A percentile compares a stretch with the other conserved stretches of the same genome.
Conservation (phyloP, 2,113 vertebrate species). For the Nerophis lumbriciformis region DNA sequence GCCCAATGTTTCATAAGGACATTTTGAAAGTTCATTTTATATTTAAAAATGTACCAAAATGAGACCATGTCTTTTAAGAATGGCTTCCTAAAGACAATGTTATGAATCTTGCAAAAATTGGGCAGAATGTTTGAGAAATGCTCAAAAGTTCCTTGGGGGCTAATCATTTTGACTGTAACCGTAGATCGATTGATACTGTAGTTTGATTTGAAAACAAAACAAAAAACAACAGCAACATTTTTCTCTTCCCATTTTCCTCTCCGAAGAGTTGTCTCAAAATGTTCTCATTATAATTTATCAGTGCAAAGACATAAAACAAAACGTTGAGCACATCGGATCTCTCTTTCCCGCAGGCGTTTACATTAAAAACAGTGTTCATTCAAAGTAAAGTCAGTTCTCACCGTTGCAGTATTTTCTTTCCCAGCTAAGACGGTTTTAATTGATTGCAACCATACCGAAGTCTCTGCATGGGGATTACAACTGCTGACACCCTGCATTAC, state of each 20-base stretch:
- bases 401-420: conserved; percentile 43
- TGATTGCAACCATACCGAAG: conserved; percentile 49
- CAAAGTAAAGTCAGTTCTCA: conserved; percentile 47
- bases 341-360: conserved; percentile 23
- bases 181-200: not conserved
- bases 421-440: conserved; percentile 36
- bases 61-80: too few species aligned
- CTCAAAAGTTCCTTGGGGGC: too few species aligned
- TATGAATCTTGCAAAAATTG: too few species aligned
- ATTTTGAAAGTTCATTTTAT: too few species aligned
- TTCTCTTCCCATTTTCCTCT: not conserved
- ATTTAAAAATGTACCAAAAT: too few species aligned
- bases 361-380: conserved; percentile 36
- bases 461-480: conserved; percentile 33
- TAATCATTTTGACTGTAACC: too few species aligned
- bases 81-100: too few species aligned
- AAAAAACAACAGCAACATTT: not conserved
- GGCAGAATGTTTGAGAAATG: too few species aligned
- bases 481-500: conserved; percentile 28
- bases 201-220: not conserved
- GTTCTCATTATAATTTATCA: not conserved
- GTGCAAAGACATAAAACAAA: not conserved
- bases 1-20: too few species aligned
- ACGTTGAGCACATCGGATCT: not conserved
- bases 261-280: not conserved